These are phyloP conservation scores for Atrina japonica DNA, from an alignment of 2,888 invertebrate species.

Conservation along the genomic window DNA sequence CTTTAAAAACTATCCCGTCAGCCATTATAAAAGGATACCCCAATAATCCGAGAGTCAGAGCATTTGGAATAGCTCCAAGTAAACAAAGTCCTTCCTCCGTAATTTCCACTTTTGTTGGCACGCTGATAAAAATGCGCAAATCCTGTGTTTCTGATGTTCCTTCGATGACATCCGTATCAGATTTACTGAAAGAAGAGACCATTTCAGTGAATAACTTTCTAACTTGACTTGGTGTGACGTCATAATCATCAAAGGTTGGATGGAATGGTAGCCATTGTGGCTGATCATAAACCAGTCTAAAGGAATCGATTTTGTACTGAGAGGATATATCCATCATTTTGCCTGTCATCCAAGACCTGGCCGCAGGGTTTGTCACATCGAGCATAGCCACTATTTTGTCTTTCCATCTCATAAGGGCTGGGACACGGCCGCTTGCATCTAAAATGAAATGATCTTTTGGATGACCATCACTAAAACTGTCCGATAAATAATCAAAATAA, in stretches of 20 bases:
- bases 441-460: conserved; percentile 77
- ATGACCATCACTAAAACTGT: conserved; percentile 90
- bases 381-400: conserved; percentile 88
- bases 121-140: conserved; percentile 88
- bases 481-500: conserved; percentile 66
- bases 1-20: conserved; percentile 88
- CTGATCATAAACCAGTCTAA: conserved; percentile 90
- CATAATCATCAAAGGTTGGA: conserved; percentile 59
- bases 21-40: conserved; percentile 95
- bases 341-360: conserved; percentile 87
- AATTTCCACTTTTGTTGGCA: conserved; percentile 91
- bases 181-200: conserved; percentile 49
- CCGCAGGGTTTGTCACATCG: conserved; percentile 92
- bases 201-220: conserved; percentile 59
- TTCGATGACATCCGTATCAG: conserved; percentile 51
- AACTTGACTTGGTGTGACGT: conserved; percentile 52
- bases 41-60: conserved; percentile 85
- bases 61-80: conserved; percentile 89
- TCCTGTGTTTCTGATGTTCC: conserved; percentile 85
- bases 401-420: conserved; percentile 83
- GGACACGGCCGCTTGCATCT: conserved; percentile 72
- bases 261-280: conserved; percentile 70
- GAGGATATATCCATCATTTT: conserved; percentile 86
- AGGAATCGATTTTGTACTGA: conserved; percentile 89
- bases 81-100: conserved; percentile 89